Percentiles rank a stretch among this genome's conserved stretches.
phyloP scores from a whole-genome alignment of 2,797 vertebrate genomes.

The Crax fasciolata region DNA sequence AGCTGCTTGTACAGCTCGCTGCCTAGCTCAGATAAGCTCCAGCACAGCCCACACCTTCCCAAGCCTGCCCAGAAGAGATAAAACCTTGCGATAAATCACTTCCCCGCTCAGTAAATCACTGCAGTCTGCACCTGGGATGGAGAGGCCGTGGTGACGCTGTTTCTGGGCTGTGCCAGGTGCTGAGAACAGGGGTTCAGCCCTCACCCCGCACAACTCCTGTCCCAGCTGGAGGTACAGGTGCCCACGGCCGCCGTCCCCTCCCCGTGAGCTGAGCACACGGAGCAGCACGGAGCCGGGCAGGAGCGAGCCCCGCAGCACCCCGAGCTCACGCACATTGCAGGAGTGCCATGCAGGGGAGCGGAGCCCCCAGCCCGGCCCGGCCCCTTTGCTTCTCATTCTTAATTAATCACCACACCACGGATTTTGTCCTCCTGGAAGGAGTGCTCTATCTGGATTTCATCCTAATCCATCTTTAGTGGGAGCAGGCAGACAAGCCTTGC shows the following conservation, averaged over 20 bases:
- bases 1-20: background rate
- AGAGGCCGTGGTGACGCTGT: conserved; percentile 69
- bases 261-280: too few relatives aligned
- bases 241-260: too few relatives aligned
- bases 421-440: background rate
- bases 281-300: too few relatives aligned
- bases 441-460: background rate
- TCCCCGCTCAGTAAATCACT: too few relatives aligned
- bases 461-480: background rate
- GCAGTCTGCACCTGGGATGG: background rate
- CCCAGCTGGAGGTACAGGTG: too few relatives aligned
- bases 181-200: conserved; percentile 79
- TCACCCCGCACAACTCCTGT: background rate
- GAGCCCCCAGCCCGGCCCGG: too few relatives aligned
- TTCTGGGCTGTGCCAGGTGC: conserved; percentile 72
- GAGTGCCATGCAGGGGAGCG: too few relatives aligned
- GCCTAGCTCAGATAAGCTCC: background rate
- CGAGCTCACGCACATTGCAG: too few relatives aligned
- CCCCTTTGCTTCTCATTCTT: background rate
- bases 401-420: background rate
- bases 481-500: background rate
- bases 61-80: background rate
- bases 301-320: too few relatives aligned
- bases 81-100: background rate
- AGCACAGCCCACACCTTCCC: background rate